These are phyloP conservation scores for Ennomos erosarius DNA, from an alignment of 2,888 invertebrate species.

Conservation along the genomic window DNA sequence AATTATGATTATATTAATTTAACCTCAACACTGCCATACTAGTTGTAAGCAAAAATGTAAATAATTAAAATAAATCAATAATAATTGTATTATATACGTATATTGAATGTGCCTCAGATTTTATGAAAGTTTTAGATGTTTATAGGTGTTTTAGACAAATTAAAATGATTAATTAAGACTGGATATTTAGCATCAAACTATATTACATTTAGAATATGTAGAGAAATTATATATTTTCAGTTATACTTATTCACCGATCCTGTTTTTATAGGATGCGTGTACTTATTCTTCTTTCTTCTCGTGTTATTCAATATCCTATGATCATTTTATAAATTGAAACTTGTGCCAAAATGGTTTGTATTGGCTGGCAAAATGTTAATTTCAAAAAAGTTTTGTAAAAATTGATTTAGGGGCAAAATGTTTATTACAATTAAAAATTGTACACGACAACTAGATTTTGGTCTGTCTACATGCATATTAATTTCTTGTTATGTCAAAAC, in stretches of 20 bases:
- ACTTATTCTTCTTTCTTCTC: no score
- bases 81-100: slow-evolving; percentile 70
- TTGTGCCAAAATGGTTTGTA: slow-evolving; percentile 14
- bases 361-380: no score
- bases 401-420: no score
- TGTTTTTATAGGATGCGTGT: no score
- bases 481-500: no score
- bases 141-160: slow-evolving; percentile 55
- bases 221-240: slow-evolving; percentile 30
- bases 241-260: no score
- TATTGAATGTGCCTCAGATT: slow-evolving; percentile 82
- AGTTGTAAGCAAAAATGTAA: slow-evolving; percentile 68
- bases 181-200: slow-evolving; percentile 47
- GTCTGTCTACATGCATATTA: no score
- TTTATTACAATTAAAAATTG: no score
- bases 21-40: slow-evolving; percentile 83
- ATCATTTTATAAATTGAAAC: background rate
- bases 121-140: slow-evolving; percentile 75
- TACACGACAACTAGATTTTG: no score
- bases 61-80: slow-evolving; percentile 60
- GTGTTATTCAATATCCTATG: background rate
- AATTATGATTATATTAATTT: slow-evolving; percentile 49
- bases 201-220: slow-evolving; percentile 3
- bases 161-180: slow-evolving; percentile 65
- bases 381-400: background rate